Evolutionary conservation across 2,113 vertebrate species (phyloP).

Genomic region (Cheirogaleus medius): DNA sequence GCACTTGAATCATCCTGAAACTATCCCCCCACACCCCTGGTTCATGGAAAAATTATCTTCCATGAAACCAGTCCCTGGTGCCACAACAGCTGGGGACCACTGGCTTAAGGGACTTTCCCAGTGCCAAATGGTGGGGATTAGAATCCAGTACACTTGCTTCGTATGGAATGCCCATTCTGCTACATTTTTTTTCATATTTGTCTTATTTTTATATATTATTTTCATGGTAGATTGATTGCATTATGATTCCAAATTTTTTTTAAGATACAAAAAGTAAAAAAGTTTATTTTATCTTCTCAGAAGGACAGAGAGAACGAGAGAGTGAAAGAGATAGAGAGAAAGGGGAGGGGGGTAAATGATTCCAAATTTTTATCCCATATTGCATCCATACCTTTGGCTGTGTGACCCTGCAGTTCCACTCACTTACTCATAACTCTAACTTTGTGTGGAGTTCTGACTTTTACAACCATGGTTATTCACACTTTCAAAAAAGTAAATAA

Average conservation of each 20-base stretch:
- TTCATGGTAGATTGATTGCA: neutral
- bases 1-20: no score
- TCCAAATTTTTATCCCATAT: neutral
- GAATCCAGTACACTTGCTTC: neutral
- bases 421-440: neutral
- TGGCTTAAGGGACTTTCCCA: neutral
- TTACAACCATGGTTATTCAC: neutral
- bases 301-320: no score
- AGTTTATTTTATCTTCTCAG: no score
- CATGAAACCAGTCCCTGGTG: no score
- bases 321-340: no score
- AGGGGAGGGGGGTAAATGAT: no score
- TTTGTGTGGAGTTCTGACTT: neutral
- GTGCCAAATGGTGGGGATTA: neutral
- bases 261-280: no score
- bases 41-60: no score
- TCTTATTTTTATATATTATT: neutral
- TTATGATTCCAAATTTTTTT: neutral
- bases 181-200: neutral
- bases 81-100: no score
- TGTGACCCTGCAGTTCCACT: neutral
- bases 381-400: neutral
- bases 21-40: no score
- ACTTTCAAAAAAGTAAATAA: neutral
- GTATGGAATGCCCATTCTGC: neutral